Evolutionary conservation across 2,888 invertebrate species (phyloP).

Genomic region (Trichacis sp.): DNA sequence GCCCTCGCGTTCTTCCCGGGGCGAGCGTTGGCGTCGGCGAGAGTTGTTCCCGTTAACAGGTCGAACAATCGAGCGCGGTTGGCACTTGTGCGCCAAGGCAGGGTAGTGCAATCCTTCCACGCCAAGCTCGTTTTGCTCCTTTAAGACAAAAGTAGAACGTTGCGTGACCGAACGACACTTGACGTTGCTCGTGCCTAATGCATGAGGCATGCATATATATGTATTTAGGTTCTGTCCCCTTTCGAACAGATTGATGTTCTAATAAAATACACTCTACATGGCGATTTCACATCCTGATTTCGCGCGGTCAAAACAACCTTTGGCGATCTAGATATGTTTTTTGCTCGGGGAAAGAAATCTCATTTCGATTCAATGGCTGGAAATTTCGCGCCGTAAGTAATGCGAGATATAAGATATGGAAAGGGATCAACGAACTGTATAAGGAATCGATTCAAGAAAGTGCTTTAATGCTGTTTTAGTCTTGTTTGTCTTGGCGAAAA

Average conservation of each 20-base stretch:
- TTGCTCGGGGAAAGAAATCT: neutral
- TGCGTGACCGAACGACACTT: constrained; percentile 44
- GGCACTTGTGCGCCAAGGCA: constrained; percentile 60
- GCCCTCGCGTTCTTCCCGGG: constrained; percentile 59
- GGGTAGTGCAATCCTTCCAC: constrained; percentile 51
- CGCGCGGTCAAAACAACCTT: neutral
- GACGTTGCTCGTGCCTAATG: neutral
- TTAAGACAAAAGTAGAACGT: constrained; percentile 23
- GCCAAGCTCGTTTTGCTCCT: constrained; percentile 49
- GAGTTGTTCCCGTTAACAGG: constrained; percentile 53
- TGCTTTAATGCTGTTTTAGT: constrained; percentile 10
- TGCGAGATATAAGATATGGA: neutral
- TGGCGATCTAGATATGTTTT: neutral
- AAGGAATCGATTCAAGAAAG: constrained; percentile 19
- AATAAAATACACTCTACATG: neutral
- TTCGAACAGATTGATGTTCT: constrained; percentile 4
- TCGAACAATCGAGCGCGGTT: constrained; percentile 69
- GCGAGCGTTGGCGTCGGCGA: constrained; percentile 42
- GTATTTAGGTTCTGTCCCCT: constrained; percentile 9
- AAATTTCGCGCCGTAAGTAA: neutral
- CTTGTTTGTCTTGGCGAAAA: too few relatives aligned
- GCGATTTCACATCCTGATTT: neutral
- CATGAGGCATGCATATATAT: constrained; percentile 11
- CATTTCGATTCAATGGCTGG: too few relatives aligned
- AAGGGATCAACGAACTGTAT: constrained; percentile 14